phyloP scores from a whole-genome alignment of 2,888 invertebrate species.

The Synergus laeviventris region DNA sequence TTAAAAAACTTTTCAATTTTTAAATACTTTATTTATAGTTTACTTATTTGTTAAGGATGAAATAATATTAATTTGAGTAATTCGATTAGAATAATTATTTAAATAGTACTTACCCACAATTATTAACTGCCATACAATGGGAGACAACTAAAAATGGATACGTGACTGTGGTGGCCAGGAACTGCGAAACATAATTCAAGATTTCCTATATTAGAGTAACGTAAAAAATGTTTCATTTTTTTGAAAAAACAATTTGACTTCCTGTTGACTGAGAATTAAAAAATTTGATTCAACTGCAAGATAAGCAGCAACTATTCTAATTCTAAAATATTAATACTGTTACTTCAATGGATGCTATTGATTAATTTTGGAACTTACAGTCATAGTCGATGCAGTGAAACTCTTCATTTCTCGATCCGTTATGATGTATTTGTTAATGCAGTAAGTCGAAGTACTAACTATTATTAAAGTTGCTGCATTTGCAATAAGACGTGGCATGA shows the following conservation, averaged over 20 bases:
- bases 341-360: no score
- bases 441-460: slow-evolving; percentile 85
- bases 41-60: not conserved
- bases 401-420: slow-evolving; percentile 82
- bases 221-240: slow-evolving; percentile 21
- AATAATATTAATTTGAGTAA: not conserved
- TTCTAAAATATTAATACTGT: no score
- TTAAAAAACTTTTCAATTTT: slow-evolving; percentile 29
- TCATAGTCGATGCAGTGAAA: slow-evolving; percentile 79
- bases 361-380: slow-evolving; percentile 75
- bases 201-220: slow-evolving; percentile 13
- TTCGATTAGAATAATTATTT: slow-evolving; percentile 12
- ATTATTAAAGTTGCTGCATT: slow-evolving; percentile 89
- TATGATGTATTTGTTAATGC: slow-evolving; percentile 88
- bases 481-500: slow-evolving; percentile 90
- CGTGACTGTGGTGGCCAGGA: slow-evolving; percentile 89
- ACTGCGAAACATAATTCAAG: slow-evolving; percentile 75
- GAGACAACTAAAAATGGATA: slow-evolving; percentile 95
- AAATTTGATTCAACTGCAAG: not conserved
- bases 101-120: slow-evolving; percentile 80
- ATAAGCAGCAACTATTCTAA: no score
- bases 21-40: not conserved
- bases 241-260: not conserved
- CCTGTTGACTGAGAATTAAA: not conserved
- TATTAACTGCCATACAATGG: slow-evolving; percentile 92